phyloP scores from a whole-genome alignment of 2,797 vertebrate genomes.

The Argyrosomus regius region DNA sequence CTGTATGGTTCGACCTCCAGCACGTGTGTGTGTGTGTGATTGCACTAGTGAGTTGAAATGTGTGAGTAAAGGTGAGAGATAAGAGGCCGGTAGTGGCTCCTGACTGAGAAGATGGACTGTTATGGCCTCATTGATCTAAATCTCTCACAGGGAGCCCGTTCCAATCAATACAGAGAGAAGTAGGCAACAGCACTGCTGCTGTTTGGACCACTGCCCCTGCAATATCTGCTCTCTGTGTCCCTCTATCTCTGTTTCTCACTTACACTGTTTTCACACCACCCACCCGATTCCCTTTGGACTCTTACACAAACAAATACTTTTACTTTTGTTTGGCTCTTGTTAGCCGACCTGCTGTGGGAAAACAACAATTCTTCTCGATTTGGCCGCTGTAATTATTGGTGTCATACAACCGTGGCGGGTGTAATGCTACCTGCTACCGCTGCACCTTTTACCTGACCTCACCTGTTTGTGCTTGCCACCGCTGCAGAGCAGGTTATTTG shows the following conservation, averaged over 20 bases:
- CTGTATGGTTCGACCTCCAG: constrained; percentile 34
- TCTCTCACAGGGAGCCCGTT: constrained; percentile 65
- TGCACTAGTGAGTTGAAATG: constrained; percentile 38
- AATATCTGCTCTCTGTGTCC: constrained; percentile 38
- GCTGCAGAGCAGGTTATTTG: not conserved
- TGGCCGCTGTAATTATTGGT: constrained; percentile 25
- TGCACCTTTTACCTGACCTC: constrained; percentile 29
- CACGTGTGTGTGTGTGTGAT: constrained; percentile 11
- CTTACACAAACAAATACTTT: constrained; percentile 35
- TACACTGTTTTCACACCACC: constrained; percentile 34
- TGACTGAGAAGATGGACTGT: constrained; percentile 75
- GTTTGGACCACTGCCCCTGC: constrained; percentile 47
- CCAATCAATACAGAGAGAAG: constrained; percentile 67
- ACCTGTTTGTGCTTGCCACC: not conserved
- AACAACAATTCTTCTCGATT: constrained; percentile 17
- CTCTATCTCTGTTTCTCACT: constrained; percentile 31
- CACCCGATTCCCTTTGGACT: constrained; percentile 22
- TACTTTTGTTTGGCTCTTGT: constrained; percentile 24
- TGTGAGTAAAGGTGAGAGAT: constrained; percentile 47
- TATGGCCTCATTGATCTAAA: constrained; percentile 76
- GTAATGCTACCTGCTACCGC: not conserved
- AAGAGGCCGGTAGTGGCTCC: constrained; percentile 64
- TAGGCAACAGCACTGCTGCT: constrained; percentile 44
- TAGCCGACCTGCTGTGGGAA: constrained; percentile 20
- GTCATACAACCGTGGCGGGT: not conserved